Evolutionary conservation across 2,888 invertebrate species (phyloP).

Genomic region (Alitta virens): DNA sequence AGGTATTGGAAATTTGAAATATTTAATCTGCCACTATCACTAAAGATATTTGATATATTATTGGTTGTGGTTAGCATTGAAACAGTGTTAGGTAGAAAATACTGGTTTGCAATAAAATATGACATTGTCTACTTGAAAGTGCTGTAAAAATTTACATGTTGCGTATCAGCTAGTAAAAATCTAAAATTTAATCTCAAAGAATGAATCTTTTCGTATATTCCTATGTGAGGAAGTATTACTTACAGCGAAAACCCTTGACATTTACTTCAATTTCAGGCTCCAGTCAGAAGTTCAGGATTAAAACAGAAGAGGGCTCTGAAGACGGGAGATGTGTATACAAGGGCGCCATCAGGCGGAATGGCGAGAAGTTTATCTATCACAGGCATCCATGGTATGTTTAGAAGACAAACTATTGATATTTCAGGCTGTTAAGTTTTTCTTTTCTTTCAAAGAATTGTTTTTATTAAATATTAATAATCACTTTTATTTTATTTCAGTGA

Average conservation of each 20-base stretch:
- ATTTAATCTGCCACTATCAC: background rate
- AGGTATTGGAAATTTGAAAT: background rate
- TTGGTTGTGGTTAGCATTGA: too few relatives aligned
- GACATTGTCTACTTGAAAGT: too few relatives aligned
- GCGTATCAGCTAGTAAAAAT: too few relatives aligned
- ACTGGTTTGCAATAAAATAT: too few relatives aligned
- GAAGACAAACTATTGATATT: too few relatives aligned
- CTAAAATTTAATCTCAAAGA: background rate
- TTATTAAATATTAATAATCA: too few relatives aligned
- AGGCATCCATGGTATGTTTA: background rate
- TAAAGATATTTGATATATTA: too few relatives aligned
- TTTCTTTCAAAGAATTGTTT: too few relatives aligned
- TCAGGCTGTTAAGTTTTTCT: too few relatives aligned
- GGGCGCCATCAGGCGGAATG: background rate
- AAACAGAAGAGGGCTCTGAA: background rate
- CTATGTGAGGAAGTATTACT: background rate
- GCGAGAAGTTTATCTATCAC: background rate
- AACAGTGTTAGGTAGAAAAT: too few relatives aligned
- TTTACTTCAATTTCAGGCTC: background rate
- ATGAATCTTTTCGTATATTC: background rate
- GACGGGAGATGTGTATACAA: background rate
- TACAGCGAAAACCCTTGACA: background rate
- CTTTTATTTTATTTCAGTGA: too few relatives aligned
- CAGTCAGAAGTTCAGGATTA: background rate
- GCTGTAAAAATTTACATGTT: too few relatives aligned